Conservation (phyloP, 2,113 vertebrate species). For the Phaethornis superciliosus region DNA sequence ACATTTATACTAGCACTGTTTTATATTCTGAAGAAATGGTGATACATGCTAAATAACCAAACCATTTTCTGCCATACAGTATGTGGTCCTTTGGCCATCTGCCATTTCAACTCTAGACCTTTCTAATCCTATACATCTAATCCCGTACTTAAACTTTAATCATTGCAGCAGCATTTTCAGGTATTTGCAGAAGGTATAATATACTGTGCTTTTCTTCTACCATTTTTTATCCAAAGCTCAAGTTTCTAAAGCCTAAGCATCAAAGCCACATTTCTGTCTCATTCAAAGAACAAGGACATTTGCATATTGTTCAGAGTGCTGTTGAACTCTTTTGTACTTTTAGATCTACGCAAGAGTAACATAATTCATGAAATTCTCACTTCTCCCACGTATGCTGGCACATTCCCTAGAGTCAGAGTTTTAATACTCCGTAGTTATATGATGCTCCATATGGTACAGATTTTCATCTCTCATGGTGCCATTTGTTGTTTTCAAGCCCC, state of each 20-base stretch:
- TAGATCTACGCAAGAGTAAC: constrained; percentile 41
- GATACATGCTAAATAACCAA: neutral
- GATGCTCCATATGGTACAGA: constrained; percentile 57
- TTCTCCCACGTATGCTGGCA: constrained; percentile 45
- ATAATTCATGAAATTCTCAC: constrained; percentile 64
- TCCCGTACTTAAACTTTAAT: neutral
- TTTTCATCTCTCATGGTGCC: constrained; percentile 10
- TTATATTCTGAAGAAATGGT: neutral
- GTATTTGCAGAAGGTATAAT: neutral
- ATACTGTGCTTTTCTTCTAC: neutral
- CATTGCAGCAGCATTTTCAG: neutral
- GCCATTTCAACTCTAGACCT: neutral
- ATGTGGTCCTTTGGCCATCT: neutral
- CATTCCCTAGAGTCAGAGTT: constrained; percentile 23
- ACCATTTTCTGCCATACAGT: neutral
- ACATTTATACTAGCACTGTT: neutral
- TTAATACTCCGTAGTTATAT: constrained; percentile 19
- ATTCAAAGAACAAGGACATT: constrained; percentile 35
- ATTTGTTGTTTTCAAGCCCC: constrained; percentile 48
- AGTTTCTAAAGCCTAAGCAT: constrained; percentile 11
- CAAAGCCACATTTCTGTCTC: neutral
- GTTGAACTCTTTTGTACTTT: constrained; percentile 57
- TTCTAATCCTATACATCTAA: neutral
- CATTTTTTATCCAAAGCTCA: neutral
- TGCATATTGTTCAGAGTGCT: constrained; percentile 36